phyloP scores from a whole-genome alignment of 2,113 vertebrate genomes.

The Tyrannus savana region DNA sequence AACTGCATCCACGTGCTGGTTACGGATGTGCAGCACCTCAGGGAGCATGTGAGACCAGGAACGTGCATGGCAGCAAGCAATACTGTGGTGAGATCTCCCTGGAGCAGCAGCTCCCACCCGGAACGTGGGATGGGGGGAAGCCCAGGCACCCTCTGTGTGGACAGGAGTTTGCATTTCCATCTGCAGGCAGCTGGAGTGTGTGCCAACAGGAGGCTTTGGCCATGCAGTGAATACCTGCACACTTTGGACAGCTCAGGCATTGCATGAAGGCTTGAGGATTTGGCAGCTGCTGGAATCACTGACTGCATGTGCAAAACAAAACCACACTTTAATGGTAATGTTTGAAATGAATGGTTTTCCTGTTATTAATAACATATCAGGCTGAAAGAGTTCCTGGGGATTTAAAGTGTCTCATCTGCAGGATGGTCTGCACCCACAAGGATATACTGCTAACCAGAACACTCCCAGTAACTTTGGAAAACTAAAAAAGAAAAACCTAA shows the following conservation, averaged over 20 bases:
- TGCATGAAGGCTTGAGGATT: not conserved
- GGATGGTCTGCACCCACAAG: not conserved
- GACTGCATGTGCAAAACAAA: not conserved
- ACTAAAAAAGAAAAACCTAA: not conserved
- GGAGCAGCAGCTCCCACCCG: fast-evolving
- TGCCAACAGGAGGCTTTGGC: not conserved
- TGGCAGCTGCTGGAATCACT: not conserved
- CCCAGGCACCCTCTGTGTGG: not conserved
- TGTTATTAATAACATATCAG: not conserved
- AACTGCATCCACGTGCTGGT: fast-evolving
- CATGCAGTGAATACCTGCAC: not conserved
- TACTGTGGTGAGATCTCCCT: fast-evolving
- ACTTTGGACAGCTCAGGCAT: not conserved
- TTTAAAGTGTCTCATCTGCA: not conserved
- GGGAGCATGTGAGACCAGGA: not conserved
- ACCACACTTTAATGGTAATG: not conserved
- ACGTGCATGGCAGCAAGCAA: fast-evolving
- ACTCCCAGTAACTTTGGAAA: not conserved
- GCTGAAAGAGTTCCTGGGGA: not conserved
- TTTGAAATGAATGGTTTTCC: not conserved
- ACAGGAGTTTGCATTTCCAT: not conserved
- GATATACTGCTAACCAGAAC: not conserved
- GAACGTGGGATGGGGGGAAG: not conserved
- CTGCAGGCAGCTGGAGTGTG: not conserved
- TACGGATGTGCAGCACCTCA: fast-evolving